phyloP scores from a whole-genome alignment of 2,113 vertebrate genomes.

The Dendropsophus ebraccatus region DNA sequence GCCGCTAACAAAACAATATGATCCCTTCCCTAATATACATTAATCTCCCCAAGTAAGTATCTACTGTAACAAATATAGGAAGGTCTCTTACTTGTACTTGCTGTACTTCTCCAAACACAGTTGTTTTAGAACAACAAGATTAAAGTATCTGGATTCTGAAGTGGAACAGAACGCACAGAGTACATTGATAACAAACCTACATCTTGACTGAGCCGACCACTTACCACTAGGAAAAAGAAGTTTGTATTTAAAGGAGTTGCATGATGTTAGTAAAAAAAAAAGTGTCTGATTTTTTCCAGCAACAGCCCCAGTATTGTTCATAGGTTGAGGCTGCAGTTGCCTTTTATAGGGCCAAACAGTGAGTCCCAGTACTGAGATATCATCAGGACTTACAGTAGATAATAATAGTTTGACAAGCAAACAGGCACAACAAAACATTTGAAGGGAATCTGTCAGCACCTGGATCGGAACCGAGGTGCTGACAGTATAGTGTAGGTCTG shows the following conservation, averaged over 20 bases:
- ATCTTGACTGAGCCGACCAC: background rate
- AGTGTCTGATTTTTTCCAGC: too few relatives aligned
- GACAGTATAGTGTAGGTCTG: too few relatives aligned
- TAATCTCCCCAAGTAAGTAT: constrained; percentile 21
- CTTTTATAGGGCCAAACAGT: too few relatives aligned
- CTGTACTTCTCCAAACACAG: background rate
- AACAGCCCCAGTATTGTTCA: background rate
- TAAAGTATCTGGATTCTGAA: background rate
- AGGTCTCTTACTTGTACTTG: background rate
- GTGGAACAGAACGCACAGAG: background rate
- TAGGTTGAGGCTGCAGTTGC: too few relatives aligned
- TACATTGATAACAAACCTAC: background rate
- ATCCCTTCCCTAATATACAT: constrained; percentile 13
- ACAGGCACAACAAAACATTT: too few relatives aligned
- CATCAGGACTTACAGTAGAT: too few relatives aligned
- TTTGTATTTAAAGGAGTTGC: background rate
- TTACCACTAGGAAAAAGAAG: background rate
- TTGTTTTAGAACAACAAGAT: background rate
- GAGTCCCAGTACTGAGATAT: too few relatives aligned
- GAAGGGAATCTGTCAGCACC: too few relatives aligned
- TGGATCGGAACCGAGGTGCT: too few relatives aligned
- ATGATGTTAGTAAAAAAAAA: too few relatives aligned
- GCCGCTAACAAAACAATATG: background rate
- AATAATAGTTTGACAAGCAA: too few relatives aligned
- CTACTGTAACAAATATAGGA: constrained; percentile 16